A percentile compares a stretch with the other conserved stretches of the same genome.
These are phyloP conservation scores for Baronia brevicornis DNA, from an alignment of 2,888 invertebrate genomes.

Conservation along the genomic window DNA sequence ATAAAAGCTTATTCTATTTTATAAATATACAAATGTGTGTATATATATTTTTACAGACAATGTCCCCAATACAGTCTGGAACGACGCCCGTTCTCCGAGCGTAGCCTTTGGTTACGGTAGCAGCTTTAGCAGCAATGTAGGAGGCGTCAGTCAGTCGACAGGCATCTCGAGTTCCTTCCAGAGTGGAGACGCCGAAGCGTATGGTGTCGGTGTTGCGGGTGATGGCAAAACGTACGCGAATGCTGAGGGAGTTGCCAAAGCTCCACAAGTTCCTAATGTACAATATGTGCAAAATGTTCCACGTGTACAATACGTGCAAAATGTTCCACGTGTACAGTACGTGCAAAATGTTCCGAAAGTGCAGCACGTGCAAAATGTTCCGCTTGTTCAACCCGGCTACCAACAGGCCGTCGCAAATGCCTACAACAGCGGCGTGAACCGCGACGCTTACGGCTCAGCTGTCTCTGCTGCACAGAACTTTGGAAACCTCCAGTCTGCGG, in stretches of 20 bases:
- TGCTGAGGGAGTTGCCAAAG: conserved; percentile 47
- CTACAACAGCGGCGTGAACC: conserved; percentile 25
- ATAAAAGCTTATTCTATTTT: too few species aligned
- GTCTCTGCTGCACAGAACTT: conserved; percentile 40
- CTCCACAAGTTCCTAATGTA: conserved; percentile 23
- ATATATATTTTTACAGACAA: too few species aligned
- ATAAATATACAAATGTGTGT: too few species aligned
- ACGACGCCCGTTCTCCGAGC: conserved; percentile 48
- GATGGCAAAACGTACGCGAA: conserved; percentile 35
- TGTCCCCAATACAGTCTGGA: conserved; percentile 32
- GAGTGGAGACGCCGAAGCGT: conserved; percentile 47
- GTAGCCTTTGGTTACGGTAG: conserved; percentile 58
- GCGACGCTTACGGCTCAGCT: conserved; percentile 29
- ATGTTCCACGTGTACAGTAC: too few species aligned
- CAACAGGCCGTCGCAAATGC: conserved; percentile 21
- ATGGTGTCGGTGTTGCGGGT: conserved; percentile 41
- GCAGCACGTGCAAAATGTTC: too few species aligned
- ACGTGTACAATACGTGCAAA: too few species aligned
- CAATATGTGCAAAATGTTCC: too few species aligned
- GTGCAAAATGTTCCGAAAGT: too few species aligned
- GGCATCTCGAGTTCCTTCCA: conserved; percentile 51
- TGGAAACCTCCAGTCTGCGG: conserved; percentile 38
- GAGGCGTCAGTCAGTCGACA: conserved; percentile 53
- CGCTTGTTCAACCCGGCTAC: too few species aligned
- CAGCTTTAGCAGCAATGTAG: conserved; percentile 59